Percentiles rank a stretch among this genome's conserved stretches.
These are phyloP conservation scores for Ridgeia piscesae DNA, from an alignment of 1,140 invertebrate genomes.

Conservation along the genomic window DNA sequence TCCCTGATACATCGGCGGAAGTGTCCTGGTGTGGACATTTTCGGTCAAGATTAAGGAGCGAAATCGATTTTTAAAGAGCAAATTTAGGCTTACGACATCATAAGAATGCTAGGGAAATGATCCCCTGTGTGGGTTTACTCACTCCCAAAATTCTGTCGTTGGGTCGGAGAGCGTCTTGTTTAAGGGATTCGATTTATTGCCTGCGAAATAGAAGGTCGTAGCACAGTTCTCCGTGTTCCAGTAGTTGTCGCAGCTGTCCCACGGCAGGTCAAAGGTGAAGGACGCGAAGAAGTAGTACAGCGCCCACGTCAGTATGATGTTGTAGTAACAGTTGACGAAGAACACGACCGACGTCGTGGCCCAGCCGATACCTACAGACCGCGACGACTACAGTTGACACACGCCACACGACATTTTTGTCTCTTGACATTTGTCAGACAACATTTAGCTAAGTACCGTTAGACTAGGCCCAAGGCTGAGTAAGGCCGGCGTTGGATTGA, in stretches of 20 bases:
- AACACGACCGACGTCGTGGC: conserved; percentile 17
- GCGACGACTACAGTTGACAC: neutral
- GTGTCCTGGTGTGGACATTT: too few species aligned
- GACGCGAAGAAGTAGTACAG: conserved; percentile 78
- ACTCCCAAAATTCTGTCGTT: conserved; percentile 94
- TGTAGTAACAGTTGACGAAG: conserved; percentile 71
- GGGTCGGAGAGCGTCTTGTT: conserved; percentile 65
- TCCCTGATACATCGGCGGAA: too few species aligned
- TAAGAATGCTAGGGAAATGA: too few species aligned
- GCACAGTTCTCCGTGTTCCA: conserved; percentile 87
- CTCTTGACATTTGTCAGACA: too few species aligned
- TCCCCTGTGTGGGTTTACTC: conserved; percentile 58
- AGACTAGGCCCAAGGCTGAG: too few species aligned
- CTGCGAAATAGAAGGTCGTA: conserved; percentile 42
- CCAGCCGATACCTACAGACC: conserved; percentile 15
- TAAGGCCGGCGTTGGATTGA: too few species aligned
- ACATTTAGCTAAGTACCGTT: too few species aligned
- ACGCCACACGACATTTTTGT: neutral
- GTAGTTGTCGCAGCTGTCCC: conserved; percentile 59
- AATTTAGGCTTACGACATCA: too few species aligned
- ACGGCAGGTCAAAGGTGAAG: conserved; percentile 70
- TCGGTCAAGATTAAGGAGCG: too few species aligned
- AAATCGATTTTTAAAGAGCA: too few species aligned
- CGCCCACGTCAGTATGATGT: conserved; percentile 95
- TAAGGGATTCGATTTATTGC: conserved; percentile 23